Percentiles rank a stretch among this genome's conserved stretches.
These are phyloP conservation scores for Microplitis mediator DNA, from an alignment of 1,140 invertebrate genomes.

Conservation along the genomic window DNA sequence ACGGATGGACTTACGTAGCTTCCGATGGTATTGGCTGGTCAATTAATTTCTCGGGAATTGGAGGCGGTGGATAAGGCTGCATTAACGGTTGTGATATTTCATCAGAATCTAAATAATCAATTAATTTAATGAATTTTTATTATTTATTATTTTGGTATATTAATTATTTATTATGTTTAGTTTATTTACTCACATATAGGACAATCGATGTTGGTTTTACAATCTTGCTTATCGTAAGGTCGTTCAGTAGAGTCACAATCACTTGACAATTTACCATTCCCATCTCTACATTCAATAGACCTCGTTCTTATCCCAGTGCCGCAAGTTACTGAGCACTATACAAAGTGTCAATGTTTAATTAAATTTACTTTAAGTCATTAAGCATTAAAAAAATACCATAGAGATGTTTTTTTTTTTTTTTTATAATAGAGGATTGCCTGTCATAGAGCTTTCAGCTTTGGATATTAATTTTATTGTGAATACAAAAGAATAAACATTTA, in stretches of 20 bases:
- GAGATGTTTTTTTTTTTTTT: background rate
- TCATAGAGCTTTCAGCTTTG: background rate
- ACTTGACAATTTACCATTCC: conserved; percentile 58
- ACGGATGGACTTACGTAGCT: conserved; percentile 70
- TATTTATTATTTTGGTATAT: background rate
- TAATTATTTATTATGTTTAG: conserved; percentile 16
- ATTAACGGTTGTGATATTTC: conserved; percentile 71
- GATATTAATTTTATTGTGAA: conserved; percentile 11
- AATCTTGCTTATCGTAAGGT: conserved; percentile 58
- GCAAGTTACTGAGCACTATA: conserved; percentile 85
- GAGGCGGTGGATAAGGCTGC: conserved; percentile 71
- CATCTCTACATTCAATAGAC: conserved; percentile 78
- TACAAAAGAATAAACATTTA: conserved; percentile 54
- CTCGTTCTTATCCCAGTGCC: conserved; percentile 83
- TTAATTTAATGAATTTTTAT: background rate
- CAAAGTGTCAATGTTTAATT: conserved; percentile 14
- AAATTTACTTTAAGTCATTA: background rate
- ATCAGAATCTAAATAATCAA: conserved; percentile 42
- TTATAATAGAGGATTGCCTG: background rate
- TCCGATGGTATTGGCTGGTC: conserved; percentile 75
- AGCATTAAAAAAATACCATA: background rate
- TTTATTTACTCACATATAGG: conserved; percentile 49
- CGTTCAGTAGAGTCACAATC: conserved; percentile 61
- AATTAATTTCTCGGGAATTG: conserved; percentile 71
- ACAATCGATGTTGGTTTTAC: conserved; percentile 53